phyloP scores from a whole-genome alignment of 2,888 invertebrate species.

The Fabriciana adippe region DNA sequence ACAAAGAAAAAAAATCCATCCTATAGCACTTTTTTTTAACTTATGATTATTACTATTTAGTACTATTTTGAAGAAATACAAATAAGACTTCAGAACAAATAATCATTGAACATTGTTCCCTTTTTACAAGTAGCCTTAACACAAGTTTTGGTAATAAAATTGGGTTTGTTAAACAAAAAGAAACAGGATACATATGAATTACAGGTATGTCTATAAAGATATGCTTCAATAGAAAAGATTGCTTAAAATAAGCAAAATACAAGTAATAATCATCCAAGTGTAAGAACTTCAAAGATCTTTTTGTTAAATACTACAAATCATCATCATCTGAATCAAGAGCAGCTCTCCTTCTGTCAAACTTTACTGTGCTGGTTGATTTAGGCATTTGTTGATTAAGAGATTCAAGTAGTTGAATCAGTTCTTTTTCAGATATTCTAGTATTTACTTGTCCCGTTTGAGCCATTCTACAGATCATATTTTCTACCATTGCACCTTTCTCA shows the following conservation, averaged over 20 bases:
- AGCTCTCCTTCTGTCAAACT: constrained; percentile 94
- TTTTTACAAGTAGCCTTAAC: no score
- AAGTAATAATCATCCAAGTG: background rate
- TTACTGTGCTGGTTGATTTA: constrained; percentile 89
- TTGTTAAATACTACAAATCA: constrained; percentile 45
- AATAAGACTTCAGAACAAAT: no score
- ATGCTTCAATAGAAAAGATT: constrained; percentile 8
- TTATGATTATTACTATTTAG: no score
- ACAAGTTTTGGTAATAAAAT: no score
- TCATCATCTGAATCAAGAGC: constrained; percentile 94
- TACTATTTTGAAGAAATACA: no score
- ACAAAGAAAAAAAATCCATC: background rate
- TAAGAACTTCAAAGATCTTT: background rate
- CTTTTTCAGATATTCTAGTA: constrained; percentile 91
- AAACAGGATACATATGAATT: background rate
- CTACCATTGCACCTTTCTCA: constrained; percentile 97
- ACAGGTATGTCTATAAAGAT: constrained; percentile 14
- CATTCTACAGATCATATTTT: constrained; percentile 97
- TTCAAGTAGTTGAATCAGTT: constrained; percentile 92
- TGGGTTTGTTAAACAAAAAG: no score
- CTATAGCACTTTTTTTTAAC: no score
- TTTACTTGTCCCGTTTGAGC: constrained; percentile 94
- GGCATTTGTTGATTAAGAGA: constrained; percentile 93
- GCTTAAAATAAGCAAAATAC: constrained; percentile 1
- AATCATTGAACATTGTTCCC: no score